These are phyloP conservation scores for Albula goreensis DNA, from an alignment of 2,113 vertebrate genomes.

Conservation along the genomic window DNA sequence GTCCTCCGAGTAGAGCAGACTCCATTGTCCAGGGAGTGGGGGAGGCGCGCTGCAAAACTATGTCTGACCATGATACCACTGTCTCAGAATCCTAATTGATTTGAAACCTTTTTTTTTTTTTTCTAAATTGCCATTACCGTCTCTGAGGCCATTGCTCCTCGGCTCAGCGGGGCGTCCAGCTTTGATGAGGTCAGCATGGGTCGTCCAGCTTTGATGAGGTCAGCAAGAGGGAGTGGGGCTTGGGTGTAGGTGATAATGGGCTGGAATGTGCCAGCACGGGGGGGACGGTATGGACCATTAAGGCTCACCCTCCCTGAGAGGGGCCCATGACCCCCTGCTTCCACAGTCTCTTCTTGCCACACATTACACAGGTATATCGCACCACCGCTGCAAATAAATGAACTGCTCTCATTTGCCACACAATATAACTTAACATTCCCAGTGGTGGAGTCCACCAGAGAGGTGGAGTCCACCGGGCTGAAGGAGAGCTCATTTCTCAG, in stretches of 20 bases:
- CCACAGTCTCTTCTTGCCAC: neutral
- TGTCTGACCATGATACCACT: slow-evolving; percentile 21
- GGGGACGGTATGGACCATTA: slow-evolving; percentile 1
- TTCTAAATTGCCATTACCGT: slow-evolving; percentile 32
- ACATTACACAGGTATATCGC: neutral
- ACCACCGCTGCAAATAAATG: neutral
- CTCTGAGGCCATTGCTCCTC: slow-evolving; percentile 19
- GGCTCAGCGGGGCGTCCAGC: slow-evolving; percentile 62
- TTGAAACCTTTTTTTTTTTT: slow-evolving; percentile 64
- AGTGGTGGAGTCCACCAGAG: neutral
- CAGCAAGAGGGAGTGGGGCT: slow-evolving; percentile 48
- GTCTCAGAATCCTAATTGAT: slow-evolving; percentile 67
- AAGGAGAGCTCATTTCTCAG: neutral
- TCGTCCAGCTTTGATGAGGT: slow-evolving; percentile 72
- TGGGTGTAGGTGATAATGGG: slow-evolving; percentile 49
- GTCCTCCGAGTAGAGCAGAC: slow-evolving; percentile 40
- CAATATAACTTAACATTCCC: neutral
- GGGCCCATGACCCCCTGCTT: neutral
- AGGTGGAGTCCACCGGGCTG: neutral
- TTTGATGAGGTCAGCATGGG: slow-evolving; percentile 75
- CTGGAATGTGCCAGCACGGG: slow-evolving; percentile 17
- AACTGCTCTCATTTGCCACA: neutral
- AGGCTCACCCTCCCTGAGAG: neutral
- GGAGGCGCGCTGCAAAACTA: slow-evolving; percentile 17
- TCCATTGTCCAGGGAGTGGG: slow-evolving; percentile 60